Evolutionary conservation across 2,888 invertebrate species (phyloP).

Genomic region (Polietes domitor): DNA sequence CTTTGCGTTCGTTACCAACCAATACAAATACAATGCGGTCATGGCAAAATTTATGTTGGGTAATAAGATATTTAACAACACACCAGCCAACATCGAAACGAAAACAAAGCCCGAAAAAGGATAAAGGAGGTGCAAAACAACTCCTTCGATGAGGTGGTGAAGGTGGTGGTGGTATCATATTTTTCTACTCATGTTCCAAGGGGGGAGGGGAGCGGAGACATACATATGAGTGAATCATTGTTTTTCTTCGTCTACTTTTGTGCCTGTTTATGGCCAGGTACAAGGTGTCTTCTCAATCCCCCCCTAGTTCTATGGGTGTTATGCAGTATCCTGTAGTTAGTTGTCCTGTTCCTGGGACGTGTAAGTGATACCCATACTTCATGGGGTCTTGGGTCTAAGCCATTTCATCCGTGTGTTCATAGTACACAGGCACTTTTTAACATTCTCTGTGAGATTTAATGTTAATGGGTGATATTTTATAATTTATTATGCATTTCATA

Average conservation of each 20-base stretch:
- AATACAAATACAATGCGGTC: slow-evolving; percentile 46
- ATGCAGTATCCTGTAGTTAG: slow-evolving; percentile 8
- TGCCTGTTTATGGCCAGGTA: background rate
- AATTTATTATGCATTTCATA: slow-evolving; percentile 61
- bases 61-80: slow-evolving; percentile 56
- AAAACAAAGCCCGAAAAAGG: background rate
- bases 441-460: slow-evolving; percentile 52
- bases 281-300: background rate
- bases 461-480: slow-evolving; percentile 65
- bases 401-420: background rate
- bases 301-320: background rate
- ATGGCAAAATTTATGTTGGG: slow-evolving; percentile 54
- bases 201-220: too few relatives aligned
- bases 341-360: too few relatives aligned
- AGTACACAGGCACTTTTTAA: background rate
- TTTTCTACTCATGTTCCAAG: background rate
- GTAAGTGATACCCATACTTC: background rate
- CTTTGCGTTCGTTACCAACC: background rate
- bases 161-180: slow-evolving; percentile 2
- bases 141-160: background rate
- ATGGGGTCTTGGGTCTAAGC: background rate
- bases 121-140: slow-evolving; percentile 25
- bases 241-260: background rate
- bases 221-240: slow-evolving; percentile 20
- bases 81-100: background rate